These are phyloP conservation scores for Acanthosepion esculentum DNA, from an alignment of 2,888 invertebrate genomes.

Conservation along the genomic window DNA sequence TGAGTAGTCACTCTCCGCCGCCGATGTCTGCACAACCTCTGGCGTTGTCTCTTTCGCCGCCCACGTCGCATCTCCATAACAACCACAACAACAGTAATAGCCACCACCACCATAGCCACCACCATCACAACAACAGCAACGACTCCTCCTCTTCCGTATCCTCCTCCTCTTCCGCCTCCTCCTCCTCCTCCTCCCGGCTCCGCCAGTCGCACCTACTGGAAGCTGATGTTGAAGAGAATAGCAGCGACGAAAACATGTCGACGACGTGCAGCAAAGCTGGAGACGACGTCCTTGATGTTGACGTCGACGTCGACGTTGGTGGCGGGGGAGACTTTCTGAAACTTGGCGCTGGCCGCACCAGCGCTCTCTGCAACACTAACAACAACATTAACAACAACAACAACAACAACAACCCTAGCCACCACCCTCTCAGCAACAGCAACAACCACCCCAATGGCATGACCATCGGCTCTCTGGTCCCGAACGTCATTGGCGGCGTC, in stretches of 20 bases:
- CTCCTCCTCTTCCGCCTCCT: not conserved
- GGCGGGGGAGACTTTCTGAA: slow-evolving; percentile 39
- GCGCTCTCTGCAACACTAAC: slow-evolving; percentile 16
- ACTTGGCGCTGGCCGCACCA: not conserved
- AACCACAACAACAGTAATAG: not conserved
- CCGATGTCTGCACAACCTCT: not conserved
- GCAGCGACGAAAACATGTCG: slow-evolving; percentile 41
- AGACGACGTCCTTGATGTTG: slow-evolving; percentile 52
- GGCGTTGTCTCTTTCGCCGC: not conserved
- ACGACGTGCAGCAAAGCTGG: slow-evolving; percentile 40
- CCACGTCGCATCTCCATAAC: not conserved
- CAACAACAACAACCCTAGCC: slow-evolving; percentile 50
- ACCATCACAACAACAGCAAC: slow-evolving; percentile 25
- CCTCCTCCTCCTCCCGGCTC: not conserved
- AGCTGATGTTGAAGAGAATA: not conserved
- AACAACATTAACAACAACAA: slow-evolving; percentile 49
- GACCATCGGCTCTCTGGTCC: not conserved
- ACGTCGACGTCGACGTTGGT: slow-evolving; percentile 50
- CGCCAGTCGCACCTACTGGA: slow-evolving; percentile 34
- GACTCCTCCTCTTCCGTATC: not conserved
- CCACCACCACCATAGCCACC: not conserved
- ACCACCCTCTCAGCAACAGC: not conserved
- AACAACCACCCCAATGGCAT: not conserved
- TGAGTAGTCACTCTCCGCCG: not conserved
- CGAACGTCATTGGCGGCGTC: not conserved